A percentile compares a stretch with the other conserved stretches of the same genome.
Evolutionary conservation across 2,888 invertebrate genomes (phyloP).

Genomic region (Oscheius sp.): DNA sequence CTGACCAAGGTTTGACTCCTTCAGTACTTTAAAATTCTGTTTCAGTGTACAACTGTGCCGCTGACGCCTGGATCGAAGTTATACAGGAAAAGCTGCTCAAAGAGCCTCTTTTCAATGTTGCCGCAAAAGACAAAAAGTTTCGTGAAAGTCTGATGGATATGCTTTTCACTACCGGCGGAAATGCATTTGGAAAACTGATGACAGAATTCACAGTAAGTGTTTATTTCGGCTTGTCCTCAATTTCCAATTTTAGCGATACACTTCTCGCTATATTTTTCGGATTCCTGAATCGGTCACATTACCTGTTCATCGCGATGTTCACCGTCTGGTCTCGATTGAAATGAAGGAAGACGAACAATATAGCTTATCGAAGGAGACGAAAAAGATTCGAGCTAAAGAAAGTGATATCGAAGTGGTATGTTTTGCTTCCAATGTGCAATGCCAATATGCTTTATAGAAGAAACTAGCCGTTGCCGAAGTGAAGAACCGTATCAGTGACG

Average conservation of each 20-base stretch:
- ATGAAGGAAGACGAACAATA: not conserved
- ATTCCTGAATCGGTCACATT: constrained; percentile 21
- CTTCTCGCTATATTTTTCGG: constrained; percentile 2
- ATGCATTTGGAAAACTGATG: constrained; percentile 3
- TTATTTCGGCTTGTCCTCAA: not conserved
- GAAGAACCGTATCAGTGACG: not conserved
- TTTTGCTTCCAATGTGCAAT: not conserved
- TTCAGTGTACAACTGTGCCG: constrained; percentile 17
- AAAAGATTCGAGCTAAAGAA: not conserved
- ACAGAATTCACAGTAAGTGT: constrained; percentile 21
- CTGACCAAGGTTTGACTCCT: constrained; percentile 10
- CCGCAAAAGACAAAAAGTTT: constrained; percentile 11
- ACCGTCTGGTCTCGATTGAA: not conserved
- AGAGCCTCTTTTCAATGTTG: constrained; percentile 13
- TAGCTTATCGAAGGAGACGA: constrained; percentile 11
- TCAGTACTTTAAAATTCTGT: not conserved
- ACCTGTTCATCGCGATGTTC: not conserved
- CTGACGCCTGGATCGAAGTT: constrained; percentile 7
- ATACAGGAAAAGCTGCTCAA: constrained; percentile 1
- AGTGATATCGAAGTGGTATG: constrained; percentile 1
- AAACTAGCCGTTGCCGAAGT: constrained; percentile 12
- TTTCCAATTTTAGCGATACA: constrained; percentile 9
- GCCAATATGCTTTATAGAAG: not conserved
- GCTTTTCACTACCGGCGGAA: constrained; percentile 13
- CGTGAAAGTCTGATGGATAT: constrained; percentile 6